Evolutionary conservation across 23 tunicate species (phyloP), one percentile per base, ranked within the genome.

Genomic region (Halocynthia roretzi): DNA sequence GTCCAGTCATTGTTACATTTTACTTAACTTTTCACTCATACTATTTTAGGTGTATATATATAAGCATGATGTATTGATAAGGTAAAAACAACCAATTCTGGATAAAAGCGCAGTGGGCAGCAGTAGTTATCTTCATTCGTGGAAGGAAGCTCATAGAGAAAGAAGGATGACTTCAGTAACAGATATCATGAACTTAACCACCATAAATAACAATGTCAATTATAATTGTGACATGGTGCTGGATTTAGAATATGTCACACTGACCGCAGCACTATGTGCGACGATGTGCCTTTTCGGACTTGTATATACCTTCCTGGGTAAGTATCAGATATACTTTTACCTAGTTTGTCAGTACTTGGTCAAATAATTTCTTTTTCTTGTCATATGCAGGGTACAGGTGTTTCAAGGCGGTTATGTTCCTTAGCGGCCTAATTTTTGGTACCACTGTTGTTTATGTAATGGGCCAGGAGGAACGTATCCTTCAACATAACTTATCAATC

Each of bases 371-470:
- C 5, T 10, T 21, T 21, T 68, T 68, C 49, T 50, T 14, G 19
- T 52, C 2, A 11, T 11, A 67, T 65, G 5, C 74, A 91, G 97
- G 98, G 5, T 92, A 92, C 69, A 78, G 98, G 0, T 92, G 92
- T 56, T 92, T 92, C 80, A 92, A 86, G 72, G 98, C 87, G 7
- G 98, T 92, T 7, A 86, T 92, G 91, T 92, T 92, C 78, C 61
- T 92, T 53, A 92, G 98, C 82, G 98, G 98, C 61, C 73, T 92
- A 7, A 92, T 92, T 8, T 92, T 92, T 82, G 98, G 92, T 17
- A 83, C 83, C n/a, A 79, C 98, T 12, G 93, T 83, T 12, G 92
- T 86, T 51, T 92, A 57, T 58, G 67, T 86, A 7, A 58, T 92
- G 69, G 86, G 98, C 68, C 75, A 78, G 20, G 98, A 92, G 63